These are phyloP conservation scores for Hypena proboscidalis DNA, from an alignment of 2,888 invertebrate species.

Conservation along the genomic window DNA sequence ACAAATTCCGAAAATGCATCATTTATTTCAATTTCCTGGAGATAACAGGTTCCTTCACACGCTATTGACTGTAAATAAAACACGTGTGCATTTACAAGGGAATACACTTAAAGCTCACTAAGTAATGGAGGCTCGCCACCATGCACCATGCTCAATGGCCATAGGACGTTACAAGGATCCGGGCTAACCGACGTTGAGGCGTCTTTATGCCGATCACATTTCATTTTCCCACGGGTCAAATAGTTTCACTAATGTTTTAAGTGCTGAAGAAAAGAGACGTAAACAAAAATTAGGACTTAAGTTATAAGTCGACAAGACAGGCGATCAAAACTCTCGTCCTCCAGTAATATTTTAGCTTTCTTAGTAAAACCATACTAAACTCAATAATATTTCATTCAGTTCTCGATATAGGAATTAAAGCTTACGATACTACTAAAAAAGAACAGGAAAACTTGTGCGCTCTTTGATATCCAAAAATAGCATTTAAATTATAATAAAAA, in stretches of 20 bases:
- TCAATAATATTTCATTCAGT: too few species aligned
- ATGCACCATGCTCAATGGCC: slow-evolving; percentile 44
- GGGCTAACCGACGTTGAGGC: slow-evolving; percentile 70
- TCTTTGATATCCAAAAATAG: too few species aligned
- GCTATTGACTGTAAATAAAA: slow-evolving; percentile 44
- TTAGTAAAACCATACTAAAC: too few species aligned
- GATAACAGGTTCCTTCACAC: slow-evolving; percentile 42
- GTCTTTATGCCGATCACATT: slow-evolving; percentile 28
- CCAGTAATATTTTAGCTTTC: too few species aligned
- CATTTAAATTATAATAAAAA: too few species aligned
- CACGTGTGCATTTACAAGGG: slow-evolving; percentile 70
- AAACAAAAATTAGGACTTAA: too few species aligned
- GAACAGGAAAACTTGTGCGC: too few species aligned
- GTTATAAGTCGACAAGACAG: too few species aligned
- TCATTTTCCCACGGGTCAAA: slow-evolving; percentile 42
- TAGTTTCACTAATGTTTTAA: background rate
- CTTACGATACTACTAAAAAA: too few species aligned
- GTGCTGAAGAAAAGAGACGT: background rate
- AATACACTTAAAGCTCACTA: slow-evolving; percentile 63
- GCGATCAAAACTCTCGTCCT: too few species aligned
- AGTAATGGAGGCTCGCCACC: slow-evolving; percentile 28
- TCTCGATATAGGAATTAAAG: too few species aligned
- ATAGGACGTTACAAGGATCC: slow-evolving; percentile 73
- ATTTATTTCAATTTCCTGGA: slow-evolving; percentile 34
- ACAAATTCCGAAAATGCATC: background rate